A percentile compares a stretch with the other conserved stretches of the same genome.
phyloP scores from a whole-genome alignment of 2,888 invertebrate species.

The Norana najaformis region DNA sequence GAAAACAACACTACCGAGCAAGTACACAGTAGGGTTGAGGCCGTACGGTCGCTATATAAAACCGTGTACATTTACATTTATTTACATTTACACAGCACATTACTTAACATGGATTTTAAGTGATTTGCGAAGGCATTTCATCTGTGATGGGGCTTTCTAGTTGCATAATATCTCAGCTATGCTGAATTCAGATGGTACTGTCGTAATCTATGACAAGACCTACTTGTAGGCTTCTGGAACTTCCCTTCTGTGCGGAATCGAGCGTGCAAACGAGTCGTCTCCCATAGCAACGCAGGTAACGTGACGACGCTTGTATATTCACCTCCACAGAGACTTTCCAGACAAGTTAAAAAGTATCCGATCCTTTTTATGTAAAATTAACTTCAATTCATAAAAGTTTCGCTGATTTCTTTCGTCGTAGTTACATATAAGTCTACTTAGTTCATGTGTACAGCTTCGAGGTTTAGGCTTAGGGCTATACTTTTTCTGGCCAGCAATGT shows the following conservation, averaged over 20 bases:
- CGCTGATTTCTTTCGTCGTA: not conserved
- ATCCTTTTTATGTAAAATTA: not conserved
- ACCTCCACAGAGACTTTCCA: not conserved
- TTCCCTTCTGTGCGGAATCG: slow-evolving; percentile 1
- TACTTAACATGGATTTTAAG: too few species aligned
- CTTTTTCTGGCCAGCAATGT: not conserved
- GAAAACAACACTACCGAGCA: too few species aligned
- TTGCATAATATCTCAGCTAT: too few species aligned
- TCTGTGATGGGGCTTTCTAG: too few species aligned
- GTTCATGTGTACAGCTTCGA: not conserved
- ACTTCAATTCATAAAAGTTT: not conserved
- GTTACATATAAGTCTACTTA: not conserved
- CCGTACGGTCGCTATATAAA: too few species aligned
- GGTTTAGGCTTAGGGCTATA: not conserved
- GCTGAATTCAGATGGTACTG: too few species aligned
- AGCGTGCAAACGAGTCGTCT: not conserved
- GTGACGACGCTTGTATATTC: not conserved
- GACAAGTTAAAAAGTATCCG: not conserved
- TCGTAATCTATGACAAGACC: not conserved
- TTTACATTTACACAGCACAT: too few species aligned
- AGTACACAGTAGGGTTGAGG: too few species aligned
- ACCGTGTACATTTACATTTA: too few species aligned
- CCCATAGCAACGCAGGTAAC: slow-evolving; percentile 6
- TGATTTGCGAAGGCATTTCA: too few species aligned
- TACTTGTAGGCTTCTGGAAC: not conserved